Conservation (phyloP, 2,888 invertebrate genomes). For the Ariolimax columbianus region DNA sequence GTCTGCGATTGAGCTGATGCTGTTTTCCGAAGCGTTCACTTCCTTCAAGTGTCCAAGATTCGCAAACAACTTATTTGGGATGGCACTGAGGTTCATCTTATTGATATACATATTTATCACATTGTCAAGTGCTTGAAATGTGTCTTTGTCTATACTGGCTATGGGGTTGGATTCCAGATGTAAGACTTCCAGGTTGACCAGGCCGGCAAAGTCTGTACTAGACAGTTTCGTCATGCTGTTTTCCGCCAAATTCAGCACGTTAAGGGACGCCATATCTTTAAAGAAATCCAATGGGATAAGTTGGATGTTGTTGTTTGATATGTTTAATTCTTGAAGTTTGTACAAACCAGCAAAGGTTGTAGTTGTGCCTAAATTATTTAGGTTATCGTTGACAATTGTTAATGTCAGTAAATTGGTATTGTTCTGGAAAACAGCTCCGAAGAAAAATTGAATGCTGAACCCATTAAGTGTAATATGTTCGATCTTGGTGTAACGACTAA, state of each 20-base stretch:
- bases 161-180: constrained; percentile 58
- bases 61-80: constrained; percentile 57
- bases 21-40: constrained; percentile 57
- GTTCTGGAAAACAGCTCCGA: neutral
- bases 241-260: neutral
- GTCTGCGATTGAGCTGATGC: constrained; percentile 53
- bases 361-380: neutral
- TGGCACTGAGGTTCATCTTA: constrained; percentile 52
- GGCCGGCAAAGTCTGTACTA: constrained; percentile 52
- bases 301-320: neutral
- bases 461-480: constrained; percentile 4
- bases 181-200: constrained; percentile 47
- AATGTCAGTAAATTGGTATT: constrained; percentile 19
- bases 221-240: neutral
- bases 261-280: constrained; percentile 3
- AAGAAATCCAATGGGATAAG: neutral
- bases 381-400: constrained; percentile 6
- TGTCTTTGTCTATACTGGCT: constrained; percentile 50
- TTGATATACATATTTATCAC: constrained; percentile 42
- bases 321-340: constrained; percentile 14
- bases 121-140: constrained; percentile 51
- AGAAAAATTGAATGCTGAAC: neutral
- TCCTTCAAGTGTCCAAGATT: constrained; percentile 55
- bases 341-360: neutral
- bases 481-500: constrained; percentile 2